Percentiles rank a stretch among this genome's conserved stretches.
phyloP scores from a whole-genome alignment of 2,888 invertebrate genomes.

The Chymomyza amoena region DNA sequence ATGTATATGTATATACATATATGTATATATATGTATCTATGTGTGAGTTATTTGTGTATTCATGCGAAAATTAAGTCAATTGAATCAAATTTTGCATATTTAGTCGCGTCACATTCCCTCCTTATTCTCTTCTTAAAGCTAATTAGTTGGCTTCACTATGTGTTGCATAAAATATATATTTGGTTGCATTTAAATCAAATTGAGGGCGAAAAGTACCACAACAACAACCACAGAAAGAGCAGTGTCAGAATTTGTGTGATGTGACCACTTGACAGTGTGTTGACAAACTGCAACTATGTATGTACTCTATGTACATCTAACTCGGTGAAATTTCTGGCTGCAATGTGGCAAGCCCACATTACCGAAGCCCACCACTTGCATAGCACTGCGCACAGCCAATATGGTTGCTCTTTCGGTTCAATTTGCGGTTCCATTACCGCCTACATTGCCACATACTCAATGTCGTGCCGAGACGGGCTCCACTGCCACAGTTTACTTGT shows the following conservation, averaged over 20 bases:
- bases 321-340: not conserved
- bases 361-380: slow-evolving; percentile 3
- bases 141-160: slow-evolving; percentile 40
- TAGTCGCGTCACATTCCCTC: not conserved
- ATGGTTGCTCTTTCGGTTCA: slow-evolving; percentile 31
- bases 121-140: slow-evolving; percentile 26
- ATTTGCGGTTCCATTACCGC: slow-evolving; percentile 64
- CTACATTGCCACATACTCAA: slow-evolving; percentile 56
- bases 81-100: slow-evolving; percentile 6
- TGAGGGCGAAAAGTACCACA: not conserved
- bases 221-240: not conserved
- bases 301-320: no score
- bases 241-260: not conserved
- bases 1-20: no score
- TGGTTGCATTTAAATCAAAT: slow-evolving; percentile 17
- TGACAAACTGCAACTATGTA: slow-evolving; percentile 28
- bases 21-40: slow-evolving; percentile 2
- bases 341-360: not conserved
- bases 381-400: slow-evolving; percentile 9
- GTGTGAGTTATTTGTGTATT: slow-evolving; percentile 17
- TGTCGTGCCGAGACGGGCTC: not conserved
- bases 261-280: not conserved
- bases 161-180: slow-evolving; percentile 42
- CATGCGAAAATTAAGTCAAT: slow-evolving; percentile 16
- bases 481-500: slow-evolving; percentile 23